A percentile compares a stretch with the other conserved stretches of the same genome.
These are phyloP conservation scores for Venusia cambrica DNA, from an alignment of 2,888 invertebrate species.

Conservation along the genomic window DNA sequence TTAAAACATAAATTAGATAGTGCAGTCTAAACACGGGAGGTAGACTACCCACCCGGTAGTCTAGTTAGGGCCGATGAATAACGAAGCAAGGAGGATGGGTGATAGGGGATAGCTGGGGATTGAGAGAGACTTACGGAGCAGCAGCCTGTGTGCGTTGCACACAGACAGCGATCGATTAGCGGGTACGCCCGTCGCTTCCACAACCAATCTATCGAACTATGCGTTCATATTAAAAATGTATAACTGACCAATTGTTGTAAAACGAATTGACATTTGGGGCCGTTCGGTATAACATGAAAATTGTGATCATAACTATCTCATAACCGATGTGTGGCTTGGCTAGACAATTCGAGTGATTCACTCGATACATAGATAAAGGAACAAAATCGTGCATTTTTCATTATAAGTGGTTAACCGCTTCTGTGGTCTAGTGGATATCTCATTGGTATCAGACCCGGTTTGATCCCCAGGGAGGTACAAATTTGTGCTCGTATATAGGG, in stretches of 20 bases:
- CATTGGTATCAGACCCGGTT: too few relatives aligned
- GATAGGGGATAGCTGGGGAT: conserved; percentile 44
- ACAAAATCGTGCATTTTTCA: too few relatives aligned
- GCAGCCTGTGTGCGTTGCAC: conserved; percentile 63
- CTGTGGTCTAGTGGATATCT: too few relatives aligned
- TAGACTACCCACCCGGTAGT: conserved; percentile 67
- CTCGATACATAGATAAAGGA: too few relatives aligned
- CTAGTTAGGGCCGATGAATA: conserved; percentile 71
- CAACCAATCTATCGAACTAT: conserved; percentile 70
- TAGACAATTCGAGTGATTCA: conserved; percentile 4
- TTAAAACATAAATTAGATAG: conserved; percentile 79
- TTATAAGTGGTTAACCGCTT: too few relatives aligned
- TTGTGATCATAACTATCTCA: conserved; percentile 1
- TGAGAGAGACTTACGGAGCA: conserved; percentile 65
- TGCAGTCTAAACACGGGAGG: conserved; percentile 72
- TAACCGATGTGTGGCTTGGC: conserved; percentile 3
- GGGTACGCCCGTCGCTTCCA: conserved; percentile 56
- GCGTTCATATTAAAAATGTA: conserved; percentile 58
- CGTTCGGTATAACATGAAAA: conserved; percentile 19
- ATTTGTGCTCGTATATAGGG: too few relatives aligned
- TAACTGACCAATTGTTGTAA: conserved; percentile 52
- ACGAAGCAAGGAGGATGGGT: conserved; percentile 68
- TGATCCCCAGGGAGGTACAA: too few relatives aligned
- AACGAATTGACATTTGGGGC: conserved; percentile 35
- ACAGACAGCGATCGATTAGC: conserved; percentile 78